These are phyloP conservation scores for Paraescarpia echinospica DNA, from an alignment of 1,140 invertebrate genomes.

Conservation along the genomic window DNA sequence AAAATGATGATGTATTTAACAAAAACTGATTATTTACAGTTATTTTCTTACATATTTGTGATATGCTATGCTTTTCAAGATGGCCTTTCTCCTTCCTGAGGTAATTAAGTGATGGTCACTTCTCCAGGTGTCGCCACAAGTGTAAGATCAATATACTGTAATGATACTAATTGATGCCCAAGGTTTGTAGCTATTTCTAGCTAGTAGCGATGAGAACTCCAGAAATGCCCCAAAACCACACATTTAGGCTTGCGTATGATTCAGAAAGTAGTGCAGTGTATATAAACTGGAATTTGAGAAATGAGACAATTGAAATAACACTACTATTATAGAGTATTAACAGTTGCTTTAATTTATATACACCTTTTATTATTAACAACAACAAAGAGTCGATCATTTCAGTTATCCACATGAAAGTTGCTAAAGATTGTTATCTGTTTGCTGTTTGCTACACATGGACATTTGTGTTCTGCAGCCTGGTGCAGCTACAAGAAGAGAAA, in stretches of 20 bases:
- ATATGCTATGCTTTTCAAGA: too few relatives aligned
- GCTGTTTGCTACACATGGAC: neutral
- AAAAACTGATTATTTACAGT: too few relatives aligned
- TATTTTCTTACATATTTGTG: too few relatives aligned
- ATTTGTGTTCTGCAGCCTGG: constrained; percentile 41
- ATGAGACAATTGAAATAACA: neutral
- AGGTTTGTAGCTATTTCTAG: neutral
- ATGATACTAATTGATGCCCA: too few relatives aligned
- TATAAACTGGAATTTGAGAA: neutral
- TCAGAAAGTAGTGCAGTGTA: neutral
- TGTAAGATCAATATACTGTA: too few relatives aligned
- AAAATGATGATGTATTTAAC: too few relatives aligned
- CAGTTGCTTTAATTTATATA: neutral
- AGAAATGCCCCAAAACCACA: neutral
- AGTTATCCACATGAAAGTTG: too few relatives aligned
- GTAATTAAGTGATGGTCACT: too few relatives aligned
- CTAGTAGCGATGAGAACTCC: neutral
- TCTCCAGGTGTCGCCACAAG: too few relatives aligned
- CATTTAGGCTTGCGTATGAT: neutral
- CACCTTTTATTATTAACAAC: neutral
- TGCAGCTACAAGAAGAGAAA: constrained; percentile 57
- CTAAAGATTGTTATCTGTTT: neutral
- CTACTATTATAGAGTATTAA: neutral
- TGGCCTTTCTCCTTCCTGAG: too few relatives aligned
- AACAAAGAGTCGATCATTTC: too few relatives aligned